These are phyloP conservation scores for Rhinoptilus africanus DNA, from an alignment of 2,113 vertebrate species.

Conservation along the genomic window DNA sequence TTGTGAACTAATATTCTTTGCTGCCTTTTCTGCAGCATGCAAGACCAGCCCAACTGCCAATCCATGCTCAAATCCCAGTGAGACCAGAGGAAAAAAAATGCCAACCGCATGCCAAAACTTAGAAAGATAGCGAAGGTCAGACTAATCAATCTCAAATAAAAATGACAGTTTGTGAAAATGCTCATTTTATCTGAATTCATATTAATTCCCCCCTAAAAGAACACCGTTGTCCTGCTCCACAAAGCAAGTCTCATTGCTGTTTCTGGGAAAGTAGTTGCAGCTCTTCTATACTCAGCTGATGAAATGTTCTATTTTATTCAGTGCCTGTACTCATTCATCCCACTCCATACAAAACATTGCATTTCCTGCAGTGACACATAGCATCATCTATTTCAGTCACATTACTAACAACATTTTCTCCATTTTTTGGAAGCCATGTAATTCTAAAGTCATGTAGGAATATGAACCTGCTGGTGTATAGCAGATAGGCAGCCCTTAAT, in stretches of 20 bases:
- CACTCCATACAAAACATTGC: neutral
- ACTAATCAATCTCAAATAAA: conserved; percentile 36
- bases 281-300: neutral
- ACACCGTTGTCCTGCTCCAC: neutral
- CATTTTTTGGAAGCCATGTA: neutral
- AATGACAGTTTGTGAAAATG: neutral
- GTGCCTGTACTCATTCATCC: neutral
- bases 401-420: neutral
- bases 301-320: neutral
- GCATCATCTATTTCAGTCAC: neutral
- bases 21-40: neutral
- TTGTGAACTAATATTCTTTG: neutral
- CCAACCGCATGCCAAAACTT: neutral
- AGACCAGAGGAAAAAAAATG: neutral
- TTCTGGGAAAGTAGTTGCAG: neutral
- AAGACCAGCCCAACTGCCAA: neutral
- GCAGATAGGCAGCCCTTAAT: neutral
- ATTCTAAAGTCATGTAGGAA: neutral
- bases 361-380: neutral
- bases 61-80: neutral
- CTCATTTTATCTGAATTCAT: neutral
- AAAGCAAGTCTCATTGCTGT: neutral
- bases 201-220: neutral
- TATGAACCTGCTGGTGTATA: neutral
- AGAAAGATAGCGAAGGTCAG: conserved; percentile 26